Conservation (phyloP, 1,140 invertebrate genomes). For the Listronotus bonariensis region DNA sequence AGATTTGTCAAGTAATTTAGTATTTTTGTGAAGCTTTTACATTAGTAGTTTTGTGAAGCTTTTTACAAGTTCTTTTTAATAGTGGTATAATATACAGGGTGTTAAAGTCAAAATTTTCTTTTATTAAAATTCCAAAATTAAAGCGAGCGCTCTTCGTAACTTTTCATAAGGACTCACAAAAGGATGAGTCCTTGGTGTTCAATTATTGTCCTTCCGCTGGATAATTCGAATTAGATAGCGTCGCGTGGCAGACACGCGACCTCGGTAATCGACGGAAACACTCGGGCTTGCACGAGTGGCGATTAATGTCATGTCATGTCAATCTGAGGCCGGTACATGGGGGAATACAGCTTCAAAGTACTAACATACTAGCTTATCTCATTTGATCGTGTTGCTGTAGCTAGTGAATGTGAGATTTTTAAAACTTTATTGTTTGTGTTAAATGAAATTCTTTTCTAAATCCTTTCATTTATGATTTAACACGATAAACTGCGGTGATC, state of each 20-base stretch:
- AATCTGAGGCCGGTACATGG: neutral
- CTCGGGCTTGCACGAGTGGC: slow-evolving; percentile 33
- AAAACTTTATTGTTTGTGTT: neutral
- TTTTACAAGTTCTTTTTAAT: too few species aligned
- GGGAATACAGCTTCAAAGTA: too few species aligned
- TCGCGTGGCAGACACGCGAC: slow-evolving; percentile 22
- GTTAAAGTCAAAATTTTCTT: too few species aligned
- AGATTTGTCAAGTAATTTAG: too few species aligned
- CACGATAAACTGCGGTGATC: too few species aligned
- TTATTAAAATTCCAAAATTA: too few species aligned
- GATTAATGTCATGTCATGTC: slow-evolving; percentile 36
- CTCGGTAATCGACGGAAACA: slow-evolving; percentile 37
- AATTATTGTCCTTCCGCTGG: slow-evolving; percentile 22
- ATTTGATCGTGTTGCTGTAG: slow-evolving; percentile 27
- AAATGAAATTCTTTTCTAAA: too few species aligned
- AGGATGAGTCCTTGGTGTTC: slow-evolving; percentile 16
- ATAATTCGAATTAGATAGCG: slow-evolving; percentile 33
- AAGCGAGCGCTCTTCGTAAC: neutral
- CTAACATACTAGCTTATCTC: slow-evolving; percentile 13
- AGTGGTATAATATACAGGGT: too few species aligned
- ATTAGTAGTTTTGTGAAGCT: too few species aligned
- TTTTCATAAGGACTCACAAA: slow-evolving; percentile 11
- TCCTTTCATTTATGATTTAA: too few species aligned
- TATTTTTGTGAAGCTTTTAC: too few species aligned
- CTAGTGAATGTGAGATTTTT: slow-evolving; percentile 22